phyloP scores from a whole-genome alignment of 2,113 vertebrate genomes.

The Aramus guarauna region DNA sequence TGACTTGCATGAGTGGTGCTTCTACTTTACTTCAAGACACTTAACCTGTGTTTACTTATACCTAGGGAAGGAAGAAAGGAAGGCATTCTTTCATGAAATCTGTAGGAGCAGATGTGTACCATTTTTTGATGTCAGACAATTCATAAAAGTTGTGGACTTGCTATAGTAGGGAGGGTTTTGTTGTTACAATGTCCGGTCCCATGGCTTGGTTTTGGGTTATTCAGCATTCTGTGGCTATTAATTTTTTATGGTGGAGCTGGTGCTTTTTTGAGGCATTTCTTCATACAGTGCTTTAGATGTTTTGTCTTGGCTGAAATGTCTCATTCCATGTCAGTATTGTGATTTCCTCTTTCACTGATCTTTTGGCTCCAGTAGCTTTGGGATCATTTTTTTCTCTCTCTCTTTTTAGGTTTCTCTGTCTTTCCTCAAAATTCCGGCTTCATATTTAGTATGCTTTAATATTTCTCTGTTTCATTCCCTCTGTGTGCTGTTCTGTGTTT shows the following conservation, averaged over 20 bases:
- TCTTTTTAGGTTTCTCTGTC: background rate
- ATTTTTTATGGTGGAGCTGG: background rate
- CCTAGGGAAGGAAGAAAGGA: background rate
- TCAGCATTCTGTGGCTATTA: background rate
- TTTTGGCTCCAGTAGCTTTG: background rate
- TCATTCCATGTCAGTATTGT: background rate
- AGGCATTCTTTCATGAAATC: background rate
- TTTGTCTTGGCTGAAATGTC: background rate
- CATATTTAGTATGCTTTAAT: background rate
- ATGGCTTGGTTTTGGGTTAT: background rate
- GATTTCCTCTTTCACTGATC: slow-evolving; percentile 5
- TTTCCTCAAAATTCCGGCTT: slow-evolving; percentile 15
- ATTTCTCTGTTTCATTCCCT: background rate
- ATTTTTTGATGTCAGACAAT: background rate
- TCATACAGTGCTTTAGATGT: background rate
- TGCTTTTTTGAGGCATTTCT: background rate
- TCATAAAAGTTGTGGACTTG: background rate
- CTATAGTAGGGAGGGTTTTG: background rate
- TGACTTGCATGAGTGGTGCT: background rate
- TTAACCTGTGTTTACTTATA: background rate
- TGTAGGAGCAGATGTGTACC: background rate
- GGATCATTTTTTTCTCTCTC: background rate
- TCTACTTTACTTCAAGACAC: background rate
- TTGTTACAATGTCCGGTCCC: background rate
- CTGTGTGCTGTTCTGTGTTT: slow-evolving; percentile 18